Evolutionary conservation across 2,888 invertebrate genomes (phyloP), one percentile per base, ranked within the genome.

Genomic region (Nematopogon swammerdamellus): DNA sequence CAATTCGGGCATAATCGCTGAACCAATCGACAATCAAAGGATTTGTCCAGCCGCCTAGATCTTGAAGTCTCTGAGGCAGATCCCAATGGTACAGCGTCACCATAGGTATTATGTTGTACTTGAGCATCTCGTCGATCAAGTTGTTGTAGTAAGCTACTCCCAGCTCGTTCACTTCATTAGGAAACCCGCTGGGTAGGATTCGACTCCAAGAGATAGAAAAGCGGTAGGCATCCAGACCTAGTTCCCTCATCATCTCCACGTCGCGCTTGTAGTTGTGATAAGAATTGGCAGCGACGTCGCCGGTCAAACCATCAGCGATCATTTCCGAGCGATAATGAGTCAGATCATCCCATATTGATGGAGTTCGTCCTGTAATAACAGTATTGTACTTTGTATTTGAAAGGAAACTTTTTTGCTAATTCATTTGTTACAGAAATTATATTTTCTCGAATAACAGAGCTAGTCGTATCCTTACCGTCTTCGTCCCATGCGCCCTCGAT

Each of bases 101-200:
- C n/a, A n/a, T n/a, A n/a, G n/a, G n/a, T 82, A 75, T 68, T 51
- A 87, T 84, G 18, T 72, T 76, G 48, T 80, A 75, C 16, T 59
- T 65, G 18, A n/a, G n/a, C n/a, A n/a, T n/a, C n/a, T n/a, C n/a
- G n/a, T n/a, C n/a, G n/a, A n/a, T n/a, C n/a, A n/a, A 60, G 52
- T 82, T 71, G 56, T 84, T 84, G 63, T 90, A 90, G 64, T 87
- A 87, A 19, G 77, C 64, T 4, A 89, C 69, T 16, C 86, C 89
- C 1, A 74, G 74, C 45, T 70, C 65, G 62, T 85, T 90, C 11
- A 87, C 65, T 14, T 72, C 59, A 55, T 82, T 74, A 45, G 71
- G 64, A 51, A 75, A 72, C 19, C 85, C 87, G 20, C 70, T 74
- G 1, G 86, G 86, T 56, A 88, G 65, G 43, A 88, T 75, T 45